Evolutionary conservation across 2,888 invertebrate genomes (phyloP).

Genomic region (Dryococelus australis): DNA sequence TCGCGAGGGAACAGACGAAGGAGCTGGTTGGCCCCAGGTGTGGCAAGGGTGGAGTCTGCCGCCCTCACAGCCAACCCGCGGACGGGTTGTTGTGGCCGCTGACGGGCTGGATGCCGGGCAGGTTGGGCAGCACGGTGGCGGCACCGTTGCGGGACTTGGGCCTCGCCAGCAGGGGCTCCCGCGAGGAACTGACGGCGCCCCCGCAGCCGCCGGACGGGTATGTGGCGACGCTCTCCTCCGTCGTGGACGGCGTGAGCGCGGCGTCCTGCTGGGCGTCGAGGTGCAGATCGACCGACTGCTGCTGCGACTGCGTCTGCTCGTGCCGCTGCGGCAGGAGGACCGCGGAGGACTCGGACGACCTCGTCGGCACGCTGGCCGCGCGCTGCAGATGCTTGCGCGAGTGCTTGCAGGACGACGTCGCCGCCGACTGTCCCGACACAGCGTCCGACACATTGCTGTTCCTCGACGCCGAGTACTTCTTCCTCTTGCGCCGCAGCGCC

Average conservation of each 20-base stretch:
- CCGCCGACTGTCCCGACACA: constrained; percentile 3
- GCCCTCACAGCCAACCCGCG: constrained; percentile 70
- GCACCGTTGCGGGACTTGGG: constrained; percentile 63
- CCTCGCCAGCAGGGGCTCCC: constrained; percentile 29
- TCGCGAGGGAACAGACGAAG: too few species aligned
- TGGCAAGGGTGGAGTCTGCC: not conserved
- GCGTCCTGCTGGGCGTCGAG: constrained; percentile 29
- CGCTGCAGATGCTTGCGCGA: constrained; percentile 66
- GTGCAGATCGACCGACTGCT: constrained; percentile 62
- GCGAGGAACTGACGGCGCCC: constrained; percentile 33
- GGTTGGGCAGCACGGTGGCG: constrained; percentile 68
- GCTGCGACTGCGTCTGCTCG: constrained; percentile 70
- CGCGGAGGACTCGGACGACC: constrained; percentile 60
- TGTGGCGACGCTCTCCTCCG: constrained; percentile 61
- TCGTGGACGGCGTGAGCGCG: constrained; percentile 63
- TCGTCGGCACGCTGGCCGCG: constrained; percentile 75
- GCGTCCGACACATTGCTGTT: constrained; percentile 58
- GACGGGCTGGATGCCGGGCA: constrained; percentile 77
- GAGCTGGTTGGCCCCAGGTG: too few species aligned
- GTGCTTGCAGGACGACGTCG: constrained; percentile 23
- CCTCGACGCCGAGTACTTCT: constrained; percentile 83
- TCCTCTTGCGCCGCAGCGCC: constrained; percentile 79
- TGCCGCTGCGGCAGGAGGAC: constrained; percentile 48
- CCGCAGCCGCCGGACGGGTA: constrained; percentile 27
- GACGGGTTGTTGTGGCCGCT: constrained; percentile 76